These are phyloP conservation scores for Siniperca obscura DNA, from an alignment of 2,797 vertebrate genomes.

Conservation along the genomic window DNA sequence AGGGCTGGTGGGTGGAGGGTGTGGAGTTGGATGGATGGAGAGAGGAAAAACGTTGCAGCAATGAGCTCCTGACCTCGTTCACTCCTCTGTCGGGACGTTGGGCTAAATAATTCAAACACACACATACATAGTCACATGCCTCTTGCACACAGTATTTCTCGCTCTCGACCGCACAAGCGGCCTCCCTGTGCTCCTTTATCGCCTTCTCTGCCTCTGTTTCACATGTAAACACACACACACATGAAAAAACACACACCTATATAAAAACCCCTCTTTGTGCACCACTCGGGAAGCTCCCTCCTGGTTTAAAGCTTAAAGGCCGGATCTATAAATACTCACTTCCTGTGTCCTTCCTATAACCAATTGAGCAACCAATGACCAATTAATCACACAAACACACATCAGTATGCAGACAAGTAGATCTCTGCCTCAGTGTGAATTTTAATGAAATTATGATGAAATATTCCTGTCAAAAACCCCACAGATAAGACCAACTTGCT, in stretches of 20 bases:
- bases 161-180: conserved; percentile 52
- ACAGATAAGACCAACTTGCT: conserved; percentile 23
- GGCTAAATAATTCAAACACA: conserved; percentile 84
- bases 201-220: conserved; percentile 40
- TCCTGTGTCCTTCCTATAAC: conserved; percentile 60
- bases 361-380: conserved; percentile 26
- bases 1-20: conserved; percentile 43
- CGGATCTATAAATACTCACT: conserved; percentile 69
- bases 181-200: conserved; percentile 60
- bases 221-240: conserved; percentile 54
- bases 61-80: conserved; percentile 83
- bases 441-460: conserved; percentile 38
- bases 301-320: conserved; percentile 38
- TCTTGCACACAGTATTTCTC: conserved; percentile 65
- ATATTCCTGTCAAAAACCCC: conserved; percentile 11
- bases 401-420: conserved; percentile 28
- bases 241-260: conserved; percentile 46
- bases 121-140: conserved; percentile 78
- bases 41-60: conserved; percentile 69
- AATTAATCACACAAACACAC: conserved; percentile 22
- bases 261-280: conserved; percentile 42
- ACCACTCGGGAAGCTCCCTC: conserved; percentile 60
- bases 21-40: conserved; percentile 49
- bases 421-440: conserved; percentile 24
- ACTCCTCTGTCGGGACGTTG: conserved; percentile 79